Conservation (phyloP, 1,140 invertebrate genomes). For the Zaprionus ghesquierei region DNA sequence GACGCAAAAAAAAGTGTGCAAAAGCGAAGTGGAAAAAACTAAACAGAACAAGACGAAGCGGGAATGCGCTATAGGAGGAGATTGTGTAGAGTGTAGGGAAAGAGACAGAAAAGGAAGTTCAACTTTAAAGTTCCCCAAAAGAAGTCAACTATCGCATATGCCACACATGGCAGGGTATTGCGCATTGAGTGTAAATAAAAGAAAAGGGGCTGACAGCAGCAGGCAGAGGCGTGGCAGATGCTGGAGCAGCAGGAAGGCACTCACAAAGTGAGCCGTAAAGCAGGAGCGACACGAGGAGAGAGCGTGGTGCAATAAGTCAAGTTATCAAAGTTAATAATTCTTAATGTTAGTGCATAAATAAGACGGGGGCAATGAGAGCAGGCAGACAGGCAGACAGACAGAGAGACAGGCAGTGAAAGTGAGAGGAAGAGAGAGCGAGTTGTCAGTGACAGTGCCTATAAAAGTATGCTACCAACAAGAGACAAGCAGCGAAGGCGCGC, state of each 20-base stretch:
- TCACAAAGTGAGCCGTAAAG: neutral
- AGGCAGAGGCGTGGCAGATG: neutral
- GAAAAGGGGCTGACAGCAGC: neutral
- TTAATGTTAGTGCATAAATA: slow-evolving; percentile 81
- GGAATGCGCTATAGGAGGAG: neutral
- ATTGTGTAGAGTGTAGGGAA: neutral
- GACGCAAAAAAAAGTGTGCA: slow-evolving; percentile 13
- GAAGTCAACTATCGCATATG: no score
- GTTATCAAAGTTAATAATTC: slow-evolving; percentile 81
- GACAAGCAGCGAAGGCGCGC: neutral
- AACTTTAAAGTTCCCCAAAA: no score
- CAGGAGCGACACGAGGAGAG: neutral
- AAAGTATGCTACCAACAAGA: slow-evolving; percentile 48
- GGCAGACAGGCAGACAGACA: slow-evolving; percentile 6
- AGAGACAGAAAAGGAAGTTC: neutral
- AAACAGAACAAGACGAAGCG: neutral
- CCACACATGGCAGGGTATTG: neutral
- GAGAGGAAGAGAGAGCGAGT: slow-evolving; percentile 33
- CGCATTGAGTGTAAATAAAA: slow-evolving; percentile 15
- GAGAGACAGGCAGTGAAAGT: neutral
- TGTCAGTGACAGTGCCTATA: slow-evolving; percentile 63
- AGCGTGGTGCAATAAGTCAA: slow-evolving; percentile 69
- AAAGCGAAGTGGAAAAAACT: neutral
- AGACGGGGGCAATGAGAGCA: slow-evolving; percentile 39
- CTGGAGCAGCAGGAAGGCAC: no score